A percentile compares a stretch with the other conserved stretches of the same genome.
Evolutionary conservation across 2,888 invertebrate genomes (phyloP).

Genomic region (Brassicogethes aeneus): DNA sequence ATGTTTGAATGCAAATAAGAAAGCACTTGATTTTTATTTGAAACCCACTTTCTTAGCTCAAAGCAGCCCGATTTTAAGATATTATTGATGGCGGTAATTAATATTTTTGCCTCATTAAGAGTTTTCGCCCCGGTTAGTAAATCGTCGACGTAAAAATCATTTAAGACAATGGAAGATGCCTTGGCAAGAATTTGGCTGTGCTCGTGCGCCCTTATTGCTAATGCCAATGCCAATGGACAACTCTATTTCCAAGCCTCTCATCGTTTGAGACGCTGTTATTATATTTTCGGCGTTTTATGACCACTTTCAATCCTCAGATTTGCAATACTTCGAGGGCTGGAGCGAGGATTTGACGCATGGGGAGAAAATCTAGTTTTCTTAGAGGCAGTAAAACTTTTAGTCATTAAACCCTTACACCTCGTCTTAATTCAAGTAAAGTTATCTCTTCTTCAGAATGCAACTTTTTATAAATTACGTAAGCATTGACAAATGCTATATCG

Average conservation of each 20-base stretch:
- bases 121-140: too few species aligned
- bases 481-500: constrained; percentile 20
- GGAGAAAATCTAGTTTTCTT: constrained; percentile 2
- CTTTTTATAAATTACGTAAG: constrained; percentile 11
- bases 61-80: too few species aligned
- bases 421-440: constrained; percentile 12
- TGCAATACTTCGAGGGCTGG: neutral
- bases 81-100: too few species aligned
- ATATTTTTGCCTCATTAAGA: too few species aligned
- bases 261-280: constrained; percentile 11
- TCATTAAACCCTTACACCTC: constrained; percentile 7
- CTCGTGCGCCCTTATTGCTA: too few species aligned
- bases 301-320: too few species aligned
- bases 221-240: constrained; percentile 8
- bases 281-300: constrained; percentile 10
- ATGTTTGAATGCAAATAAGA: too few species aligned
- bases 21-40: too few species aligned
- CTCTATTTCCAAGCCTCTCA: constrained; percentile 9
- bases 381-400: neutral
- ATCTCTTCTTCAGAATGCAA: constrained; percentile 5
- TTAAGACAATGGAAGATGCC: too few species aligned
- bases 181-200: too few species aligned
- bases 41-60: too few species aligned
- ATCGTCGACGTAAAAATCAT: too few species aligned
- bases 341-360: neutral